Evolutionary conservation across 2,113 vertebrate species (phyloP).

Genomic region (Empidonax alnorum): DNA sequence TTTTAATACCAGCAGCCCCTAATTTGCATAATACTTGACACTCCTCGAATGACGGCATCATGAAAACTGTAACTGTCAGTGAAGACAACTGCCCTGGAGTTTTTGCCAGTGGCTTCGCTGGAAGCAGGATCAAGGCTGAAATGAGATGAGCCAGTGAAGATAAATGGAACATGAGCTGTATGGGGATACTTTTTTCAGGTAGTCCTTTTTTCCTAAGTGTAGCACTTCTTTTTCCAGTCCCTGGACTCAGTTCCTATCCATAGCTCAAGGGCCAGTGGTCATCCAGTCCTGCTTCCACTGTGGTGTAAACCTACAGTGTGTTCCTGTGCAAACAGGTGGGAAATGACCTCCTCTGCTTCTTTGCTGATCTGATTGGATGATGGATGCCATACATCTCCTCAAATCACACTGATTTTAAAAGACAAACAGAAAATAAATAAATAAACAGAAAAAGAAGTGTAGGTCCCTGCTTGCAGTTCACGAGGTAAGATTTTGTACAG

Average conservation of each 20-base stretch:
- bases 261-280: background rate
- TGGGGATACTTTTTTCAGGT: background rate
- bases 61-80: background rate
- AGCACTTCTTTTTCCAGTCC: background rate
- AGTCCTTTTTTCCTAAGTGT: background rate
- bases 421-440: background rate
- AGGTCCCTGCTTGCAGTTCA: background rate
- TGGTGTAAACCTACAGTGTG: background rate
- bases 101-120: background rate
- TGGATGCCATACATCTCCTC: background rate
- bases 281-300: background rate
- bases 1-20: background rate
- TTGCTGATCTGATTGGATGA: background rate
- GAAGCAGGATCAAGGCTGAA: background rate
- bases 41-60: background rate
- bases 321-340: background rate
- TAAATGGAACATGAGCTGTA: background rate
- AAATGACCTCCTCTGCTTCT: background rate
- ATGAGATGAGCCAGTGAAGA: background rate
- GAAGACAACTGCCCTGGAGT: background rate
- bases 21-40: background rate
- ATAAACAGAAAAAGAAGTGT: background rate
- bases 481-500: background rate
- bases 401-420: background rate
- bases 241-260: background rate